Base-by-base conservation (phyloP, 2,113 vertebrate species). In the Cyanoramphus novaezelandiae region DNA sequence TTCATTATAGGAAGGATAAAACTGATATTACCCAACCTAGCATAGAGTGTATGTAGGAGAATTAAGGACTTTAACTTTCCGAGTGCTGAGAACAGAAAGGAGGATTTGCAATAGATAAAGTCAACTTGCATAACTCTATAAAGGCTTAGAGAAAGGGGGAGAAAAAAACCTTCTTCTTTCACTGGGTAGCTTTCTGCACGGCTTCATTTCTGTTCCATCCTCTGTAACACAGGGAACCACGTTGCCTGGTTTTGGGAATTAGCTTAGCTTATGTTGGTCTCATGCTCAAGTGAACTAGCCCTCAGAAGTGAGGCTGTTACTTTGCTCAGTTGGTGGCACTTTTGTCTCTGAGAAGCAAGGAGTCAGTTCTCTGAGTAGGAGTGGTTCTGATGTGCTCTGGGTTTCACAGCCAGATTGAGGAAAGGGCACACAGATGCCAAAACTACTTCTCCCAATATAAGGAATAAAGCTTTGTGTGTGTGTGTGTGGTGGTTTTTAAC, bases 1-100 rank as follows among this genome's bases (percentile, higher is more conserved):
- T 96, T 97, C 96, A 89, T 95, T 94, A 91, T 25, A 39, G 86
- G 55, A 81, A 95, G 93, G 91, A 95, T 94, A 96, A 90, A 97
- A 92, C 88, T 90, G 95, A 85, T 81, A 90, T 95, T 65, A 77
- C 86, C 83, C 88, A 86, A 69, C 79, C 74, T 24, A 91, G 65
- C 69, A 60, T 50, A 18, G 13, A 13, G 37, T 8, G 65, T 95
- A 75, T 37, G 44, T 82, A 55, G 81, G 65, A 64, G 92, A 95
- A 94, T 96, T 95, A 93, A 83, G 85, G 93, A 93, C 86, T 94
- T 95, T 18, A 67, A 17, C 65, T 93, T 28, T 12, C 71, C 83
- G 20, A 95, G 84, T 63, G 41, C 86, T 95, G 88, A 83, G 33
- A 17, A 35, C 43, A 87, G 92, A 88, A 83, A 91, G 91, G 69